phyloP scores from a whole-genome alignment of 2,888 invertebrate genomes.

The Metalampra italica region DNA sequence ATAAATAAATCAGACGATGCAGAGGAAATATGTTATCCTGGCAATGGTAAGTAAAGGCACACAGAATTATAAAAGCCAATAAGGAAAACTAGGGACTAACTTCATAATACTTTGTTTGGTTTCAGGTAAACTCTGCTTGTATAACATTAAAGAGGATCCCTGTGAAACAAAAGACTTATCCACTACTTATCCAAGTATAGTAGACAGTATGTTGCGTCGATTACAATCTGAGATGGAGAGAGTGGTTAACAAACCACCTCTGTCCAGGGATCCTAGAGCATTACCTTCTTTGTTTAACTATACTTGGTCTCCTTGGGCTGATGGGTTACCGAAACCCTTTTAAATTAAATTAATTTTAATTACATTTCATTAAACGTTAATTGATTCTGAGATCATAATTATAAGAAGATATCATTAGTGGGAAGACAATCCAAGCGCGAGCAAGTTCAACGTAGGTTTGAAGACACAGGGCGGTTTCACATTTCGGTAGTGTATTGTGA shows the following conservation, averaged over 20 bases:
- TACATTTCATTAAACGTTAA: too few species aligned
- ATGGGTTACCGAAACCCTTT: conserved; percentile 11
- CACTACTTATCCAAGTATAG: conserved; percentile 33
- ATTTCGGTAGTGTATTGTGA: too few species aligned
- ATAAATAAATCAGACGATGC: conserved; percentile 7
- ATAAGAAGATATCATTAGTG: too few species aligned
- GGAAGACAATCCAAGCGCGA: too few species aligned
- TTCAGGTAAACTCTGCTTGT: conserved; percentile 50
- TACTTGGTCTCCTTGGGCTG: conserved; percentile 53
- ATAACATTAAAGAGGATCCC: conserved; percentile 55
- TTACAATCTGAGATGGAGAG: conserved; percentile 38
- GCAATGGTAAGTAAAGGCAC: conserved; percentile 39
- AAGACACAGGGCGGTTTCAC: too few species aligned
- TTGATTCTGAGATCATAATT: too few species aligned
- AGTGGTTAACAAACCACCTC: conserved; percentile 39
- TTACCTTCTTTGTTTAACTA: conserved; percentile 47
- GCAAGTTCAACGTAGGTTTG: too few species aligned
- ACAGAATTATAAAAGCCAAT: neutral
- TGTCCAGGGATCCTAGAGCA: conserved; percentile 44
- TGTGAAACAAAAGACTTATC: conserved; percentile 55
- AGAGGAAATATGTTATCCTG: conserved; percentile 37
- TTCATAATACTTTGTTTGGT: conserved; percentile 13
- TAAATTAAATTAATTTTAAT: too few species aligned
- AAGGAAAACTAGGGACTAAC: conserved; percentile 2
- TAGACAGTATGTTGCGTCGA: conserved; percentile 25